Base-by-base conservation (phyloP, 1,140 invertebrate species). In the Stegodyphus mimosarum region DNA sequence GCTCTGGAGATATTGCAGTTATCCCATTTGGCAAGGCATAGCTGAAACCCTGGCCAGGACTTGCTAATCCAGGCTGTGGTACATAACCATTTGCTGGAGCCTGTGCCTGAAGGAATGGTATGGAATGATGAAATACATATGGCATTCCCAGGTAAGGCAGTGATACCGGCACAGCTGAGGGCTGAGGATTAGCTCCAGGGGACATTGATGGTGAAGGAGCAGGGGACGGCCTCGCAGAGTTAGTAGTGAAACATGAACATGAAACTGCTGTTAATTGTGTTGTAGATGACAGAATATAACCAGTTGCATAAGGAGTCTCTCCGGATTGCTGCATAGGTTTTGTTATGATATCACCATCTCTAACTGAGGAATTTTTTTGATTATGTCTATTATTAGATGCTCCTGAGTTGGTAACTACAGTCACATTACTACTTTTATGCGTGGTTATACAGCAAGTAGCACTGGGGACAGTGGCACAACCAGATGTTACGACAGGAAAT, bases 11-110 rank as follows among this genome's bases (percentile, higher is more conserved):
- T 76, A 87, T 66, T 53, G 84, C 77, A 79, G 86, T 75, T 7
- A 88, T 75, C 63, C 87, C 86, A 83, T 88, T 87, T 66, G 87
- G 86, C 15, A 87, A 53, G 18, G 73, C 55, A 76, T 73, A 83
- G 9, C 79, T 73, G 69, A 79, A 86, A 76, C 55, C 64, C 66
- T 72, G 77, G 33, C 69, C 86, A 78, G 67, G 72, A 64, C 72
- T 77, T 67, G 84, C n/a, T 60, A 76, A 67, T n/a, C 73, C 53
- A 63, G 76, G 63, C 51, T 81, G 74, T 60, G 79, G 73, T n/a
- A 83, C 74, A 78, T 79, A 83, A 13, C 87, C 87, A 76, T 83
- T 87, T 33, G 79, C 51, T 48, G 80, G 76, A 11, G 69, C 18
- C 17, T 80, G 69, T 70, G 71, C 63, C 18, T 87, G 79, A n/a